Evolutionary conservation across 1,140 invertebrate species (phyloP).

Genomic region (Atta colombica): DNA sequence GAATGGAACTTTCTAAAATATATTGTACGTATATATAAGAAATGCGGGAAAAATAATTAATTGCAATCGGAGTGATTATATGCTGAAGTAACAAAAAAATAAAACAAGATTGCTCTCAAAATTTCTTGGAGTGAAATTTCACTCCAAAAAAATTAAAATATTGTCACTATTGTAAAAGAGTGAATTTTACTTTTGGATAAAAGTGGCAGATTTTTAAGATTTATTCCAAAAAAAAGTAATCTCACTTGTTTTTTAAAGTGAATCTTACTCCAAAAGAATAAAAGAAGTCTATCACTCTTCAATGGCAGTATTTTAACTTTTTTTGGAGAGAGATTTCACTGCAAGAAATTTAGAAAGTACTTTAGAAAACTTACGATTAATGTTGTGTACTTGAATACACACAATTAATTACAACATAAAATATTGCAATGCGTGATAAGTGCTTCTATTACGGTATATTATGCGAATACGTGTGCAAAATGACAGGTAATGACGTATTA

Average conservation of each 20-base stretch:
- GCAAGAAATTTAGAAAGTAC: too few species aligned
- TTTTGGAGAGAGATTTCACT: too few species aligned
- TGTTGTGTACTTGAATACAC: neutral
- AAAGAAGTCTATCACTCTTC: too few species aligned
- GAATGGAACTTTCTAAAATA: slow-evolving; percentile 56
- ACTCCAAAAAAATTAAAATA: too few species aligned
- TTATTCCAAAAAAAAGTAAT: too few species aligned
- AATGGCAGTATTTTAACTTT: too few species aligned
- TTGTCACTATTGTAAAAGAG: too few species aligned
- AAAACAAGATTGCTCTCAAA: neutral
- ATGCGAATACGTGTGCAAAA: neutral
- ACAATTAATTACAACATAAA: slow-evolving; percentile 35
- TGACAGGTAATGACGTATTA: neutral
- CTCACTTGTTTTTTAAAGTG: too few species aligned
- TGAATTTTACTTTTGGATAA: too few species aligned
- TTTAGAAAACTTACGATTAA: slow-evolving; percentile 30
- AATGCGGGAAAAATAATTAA: slow-evolving; percentile 41
- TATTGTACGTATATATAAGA: neutral
- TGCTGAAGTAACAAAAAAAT: slow-evolving; percentile 8
- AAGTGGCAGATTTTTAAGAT: too few species aligned
- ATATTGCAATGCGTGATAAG: slow-evolving; percentile 13
- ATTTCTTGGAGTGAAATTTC: too few species aligned
- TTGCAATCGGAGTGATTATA: slow-evolving; percentile 11
- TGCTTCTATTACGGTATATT: slow-evolving; percentile 4
- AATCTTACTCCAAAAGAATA: too few species aligned